phyloP scores from a whole-genome alignment of 2,888 invertebrate species.

The Copidosoma aretas region DNA sequence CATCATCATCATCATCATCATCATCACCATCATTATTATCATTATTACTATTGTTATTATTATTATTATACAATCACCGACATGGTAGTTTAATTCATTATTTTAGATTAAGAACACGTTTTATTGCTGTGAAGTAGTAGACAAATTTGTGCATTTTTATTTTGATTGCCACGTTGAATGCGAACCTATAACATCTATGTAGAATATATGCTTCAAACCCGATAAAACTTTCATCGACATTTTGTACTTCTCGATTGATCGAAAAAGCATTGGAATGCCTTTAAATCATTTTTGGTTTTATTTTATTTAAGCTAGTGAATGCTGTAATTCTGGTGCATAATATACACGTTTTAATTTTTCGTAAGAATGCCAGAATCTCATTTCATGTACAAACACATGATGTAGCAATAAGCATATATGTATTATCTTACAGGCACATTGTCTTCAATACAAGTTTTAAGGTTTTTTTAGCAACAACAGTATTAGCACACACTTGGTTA shows the following conservation, averaged over 20 bases:
- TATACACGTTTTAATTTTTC: neutral
- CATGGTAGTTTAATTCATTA: no score
- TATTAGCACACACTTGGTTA: neutral
- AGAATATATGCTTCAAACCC: no score
- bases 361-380: neutral
- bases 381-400: neutral
- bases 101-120: no score
- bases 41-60: neutral
- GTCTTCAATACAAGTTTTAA: neutral
- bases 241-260: no score
- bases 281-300: neutral
- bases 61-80: neutral
- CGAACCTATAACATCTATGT: no score
- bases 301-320: neutral
- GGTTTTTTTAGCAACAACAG: neutral
- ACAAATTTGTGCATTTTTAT: no score
- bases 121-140: no score
- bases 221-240: no score
- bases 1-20: slow-evolving; percentile 11
- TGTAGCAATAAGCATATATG: neutral
- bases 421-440: neutral
- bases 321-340: neutral
- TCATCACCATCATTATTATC: neutral
- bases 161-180: no score
- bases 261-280: neutral